These are phyloP conservation scores for Plebejus argus DNA, from an alignment of 2,888 invertebrate species.

Conservation along the genomic window DNA sequence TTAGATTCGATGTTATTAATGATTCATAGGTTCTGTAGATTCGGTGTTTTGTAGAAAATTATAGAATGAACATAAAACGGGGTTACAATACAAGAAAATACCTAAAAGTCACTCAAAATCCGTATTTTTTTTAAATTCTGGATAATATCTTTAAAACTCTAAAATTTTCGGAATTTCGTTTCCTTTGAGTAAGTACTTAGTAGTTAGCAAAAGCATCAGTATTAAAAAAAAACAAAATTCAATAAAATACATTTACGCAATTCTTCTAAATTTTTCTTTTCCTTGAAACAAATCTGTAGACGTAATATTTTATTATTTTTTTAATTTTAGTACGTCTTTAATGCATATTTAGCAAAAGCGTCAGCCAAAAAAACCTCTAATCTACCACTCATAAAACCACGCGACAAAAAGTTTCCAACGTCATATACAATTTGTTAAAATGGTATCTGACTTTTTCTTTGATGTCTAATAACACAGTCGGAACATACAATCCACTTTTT, in stretches of 20 bases:
- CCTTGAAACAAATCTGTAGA: too few relatives aligned
- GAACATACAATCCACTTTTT: constrained; percentile 34
- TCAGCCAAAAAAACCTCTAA: too few relatives aligned
- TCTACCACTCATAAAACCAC: neutral
- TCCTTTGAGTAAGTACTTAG: neutral
- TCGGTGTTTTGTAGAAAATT: neutral
- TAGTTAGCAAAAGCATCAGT: neutral
- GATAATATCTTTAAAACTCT: too few relatives aligned
- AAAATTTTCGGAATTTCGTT: too few relatives aligned
- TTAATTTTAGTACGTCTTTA: too few relatives aligned
- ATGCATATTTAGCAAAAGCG: neutral
- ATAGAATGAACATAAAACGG: neutral
- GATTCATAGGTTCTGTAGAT: neutral
- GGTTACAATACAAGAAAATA: neutral
- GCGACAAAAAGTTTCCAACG: neutral
- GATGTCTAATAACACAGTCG: neutral
- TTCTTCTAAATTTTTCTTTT: too few relatives aligned
- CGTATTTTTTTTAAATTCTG: neutral
- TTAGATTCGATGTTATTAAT: neutral
- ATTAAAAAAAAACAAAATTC: neutral
- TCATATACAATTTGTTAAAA: constrained; percentile 7
- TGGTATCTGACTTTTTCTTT: neutral
- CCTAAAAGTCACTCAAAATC: too few relatives aligned
- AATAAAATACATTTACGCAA: too few relatives aligned
- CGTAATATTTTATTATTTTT: too few relatives aligned